Base-by-base conservation (phyloP, 1,140 invertebrate species). In the Adoxophyes honmai region DNA sequence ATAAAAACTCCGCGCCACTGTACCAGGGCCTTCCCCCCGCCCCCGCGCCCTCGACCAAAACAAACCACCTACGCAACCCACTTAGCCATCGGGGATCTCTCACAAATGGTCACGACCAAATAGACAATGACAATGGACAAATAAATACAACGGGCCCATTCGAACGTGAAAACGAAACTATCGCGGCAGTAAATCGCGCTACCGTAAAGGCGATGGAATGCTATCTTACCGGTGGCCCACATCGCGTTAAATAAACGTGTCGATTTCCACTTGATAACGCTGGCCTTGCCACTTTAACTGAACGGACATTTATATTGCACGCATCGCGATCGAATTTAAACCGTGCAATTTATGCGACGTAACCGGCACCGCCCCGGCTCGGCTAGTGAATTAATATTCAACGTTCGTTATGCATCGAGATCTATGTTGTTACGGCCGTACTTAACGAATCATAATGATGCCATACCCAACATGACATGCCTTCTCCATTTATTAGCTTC, bases 121-220 rank as follows among this genome's bases (percentile, higher is more conserved):
- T 75, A 71, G 60, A 59, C 71, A 73, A 76, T 71, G 64, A 56
- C 73, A 75, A 80, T 75, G 68, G 72, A 66, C 66, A 61, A 76
- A 70, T 66, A 64, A 78, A 70, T 71, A 68, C 73, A 74, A 70
- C 69, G 69, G 55, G 78, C 59, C 70, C 76, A 78, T 75, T 81
- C 72, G 75, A 68, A 81, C 81, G 81, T 80, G 78, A 87, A 87
- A 86, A 81, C 67, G 73, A 82, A 86, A 84, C 79, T 86, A 88
- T 86, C 81, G 73, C 74, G 79, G 75, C 73, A 66, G 65, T 76
- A 81, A 84, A 84, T 85, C 75, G 67, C 69, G 72, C 77, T 80
- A 83, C 84, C 77, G 78, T 72, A 76, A 78, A 75, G 75, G 69
- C 71, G 75, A 75, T 83, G 78, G 82, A 81, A 86, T 86, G 61